A percentile compares a stretch with the other conserved stretches of the same genome.
These are phyloP conservation scores for Drosophila borborema DNA, from an alignment of 2,888 invertebrate species.

Conservation along the genomic window DNA sequence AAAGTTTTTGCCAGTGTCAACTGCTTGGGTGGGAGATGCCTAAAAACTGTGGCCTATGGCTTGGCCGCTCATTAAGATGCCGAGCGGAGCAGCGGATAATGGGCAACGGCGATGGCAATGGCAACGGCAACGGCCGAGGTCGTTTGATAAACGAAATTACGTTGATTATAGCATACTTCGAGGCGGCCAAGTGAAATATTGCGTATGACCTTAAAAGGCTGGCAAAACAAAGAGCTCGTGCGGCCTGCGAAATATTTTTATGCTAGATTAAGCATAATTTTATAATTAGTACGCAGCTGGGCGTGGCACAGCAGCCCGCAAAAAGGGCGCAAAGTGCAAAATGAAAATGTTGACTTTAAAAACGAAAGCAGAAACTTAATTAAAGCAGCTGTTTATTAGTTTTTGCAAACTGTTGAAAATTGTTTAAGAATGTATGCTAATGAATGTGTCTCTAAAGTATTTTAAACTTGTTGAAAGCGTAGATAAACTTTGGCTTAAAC, in stretches of 20 bases:
- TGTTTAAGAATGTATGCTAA: constrained; percentile 21
- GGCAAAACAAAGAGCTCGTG: not conserved
- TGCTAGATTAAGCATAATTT: constrained; percentile 75
- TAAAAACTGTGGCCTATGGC: constrained; percentile 18
- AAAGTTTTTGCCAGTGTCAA: constrained; percentile 40
- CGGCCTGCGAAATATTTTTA: constrained; percentile 34
- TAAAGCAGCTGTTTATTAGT: constrained; percentile 23
- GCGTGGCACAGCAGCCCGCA: constrained; percentile 11
- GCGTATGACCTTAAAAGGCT: constrained; percentile 50
- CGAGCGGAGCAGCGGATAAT: not conserved
- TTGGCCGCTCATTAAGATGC: constrained; percentile 37
- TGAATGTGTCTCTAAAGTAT: constrained; percentile 1
- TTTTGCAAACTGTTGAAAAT: constrained; percentile 10
- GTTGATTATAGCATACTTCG: constrained; percentile 56
- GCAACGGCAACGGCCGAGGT: not conserved
- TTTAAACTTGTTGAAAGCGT: constrained; percentile 11
- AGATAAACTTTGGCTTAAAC: not conserved
- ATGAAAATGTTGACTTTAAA: constrained; percentile 16
- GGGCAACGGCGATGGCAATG: not conserved
- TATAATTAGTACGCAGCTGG: constrained; percentile 59
- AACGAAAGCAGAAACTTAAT: constrained; percentile 15
- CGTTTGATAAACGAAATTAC: constrained; percentile 56
- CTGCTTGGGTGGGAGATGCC: not conserved
- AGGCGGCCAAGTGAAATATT: constrained; percentile 62
- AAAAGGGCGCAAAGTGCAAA: constrained; percentile 6